Conservation (phyloP, 2,113 vertebrate species). For the Orthonyx spaldingii region DNA sequence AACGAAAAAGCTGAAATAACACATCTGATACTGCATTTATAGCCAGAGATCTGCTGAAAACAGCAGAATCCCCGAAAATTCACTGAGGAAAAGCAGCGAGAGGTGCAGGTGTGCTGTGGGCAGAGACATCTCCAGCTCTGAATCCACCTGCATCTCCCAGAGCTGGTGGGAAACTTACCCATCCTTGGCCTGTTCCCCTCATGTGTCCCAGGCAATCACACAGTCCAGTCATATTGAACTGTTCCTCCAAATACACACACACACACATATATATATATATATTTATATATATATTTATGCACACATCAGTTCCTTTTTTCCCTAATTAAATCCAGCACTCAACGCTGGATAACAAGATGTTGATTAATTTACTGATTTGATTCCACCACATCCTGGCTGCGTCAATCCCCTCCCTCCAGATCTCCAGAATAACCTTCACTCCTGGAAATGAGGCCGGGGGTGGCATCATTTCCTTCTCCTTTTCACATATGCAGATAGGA, state of each 20-base stretch:
- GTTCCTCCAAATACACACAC: background rate
- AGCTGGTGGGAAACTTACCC: background rate
- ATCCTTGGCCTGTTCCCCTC: background rate
- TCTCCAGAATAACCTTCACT: slow-evolving; percentile 6
- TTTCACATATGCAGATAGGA: background rate
- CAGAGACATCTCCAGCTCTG: background rate
- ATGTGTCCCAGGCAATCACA: background rate
- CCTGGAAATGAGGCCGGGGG: background rate
- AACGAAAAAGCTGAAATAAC: background rate
- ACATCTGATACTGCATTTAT: background rate
- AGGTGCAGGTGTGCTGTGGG: background rate
- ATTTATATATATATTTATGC: background rate
- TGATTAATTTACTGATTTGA: slow-evolving; percentile 51
- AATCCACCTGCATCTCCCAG: background rate
- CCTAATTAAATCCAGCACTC: background rate
- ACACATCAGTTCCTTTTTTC: background rate
- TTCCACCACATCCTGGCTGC: background rate
- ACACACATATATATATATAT: background rate
- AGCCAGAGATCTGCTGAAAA: background rate
- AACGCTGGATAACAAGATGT: background rate
- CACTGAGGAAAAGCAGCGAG: background rate
- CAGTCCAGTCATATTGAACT: background rate
- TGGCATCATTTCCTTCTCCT: background rate
- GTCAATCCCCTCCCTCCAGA: slow-evolving; percentile 30
- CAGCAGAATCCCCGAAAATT: background rate